Percentiles rank a stretch among this genome's conserved stretches.
These are phyloP conservation scores for Stylophora pistillata DNA, from an alignment of 64 coral and sea anemone species.

Conservation along the genomic window DNA sequence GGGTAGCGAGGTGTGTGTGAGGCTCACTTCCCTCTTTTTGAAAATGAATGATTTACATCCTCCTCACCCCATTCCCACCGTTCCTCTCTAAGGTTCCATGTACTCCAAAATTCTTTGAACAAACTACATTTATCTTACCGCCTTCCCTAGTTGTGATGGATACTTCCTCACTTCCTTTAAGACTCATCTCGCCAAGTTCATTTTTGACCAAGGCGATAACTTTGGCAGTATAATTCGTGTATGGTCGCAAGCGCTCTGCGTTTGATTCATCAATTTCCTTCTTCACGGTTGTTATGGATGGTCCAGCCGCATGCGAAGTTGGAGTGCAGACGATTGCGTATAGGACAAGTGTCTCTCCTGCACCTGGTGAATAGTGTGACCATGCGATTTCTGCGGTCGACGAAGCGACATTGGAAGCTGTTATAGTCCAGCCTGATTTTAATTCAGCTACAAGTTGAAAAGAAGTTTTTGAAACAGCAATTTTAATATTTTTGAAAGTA, in stretches of 20 bases:
- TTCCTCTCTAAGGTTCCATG: no score
- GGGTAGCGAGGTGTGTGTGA: no score
- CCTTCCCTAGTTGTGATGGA: background rate
- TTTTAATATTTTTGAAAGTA: no score
- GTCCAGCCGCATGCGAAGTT: background rate
- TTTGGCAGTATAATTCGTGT: slow-evolving; percentile 5
- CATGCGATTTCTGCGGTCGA: background rate
- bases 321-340: slow-evolving; percentile 32
- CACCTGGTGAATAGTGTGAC: background rate
- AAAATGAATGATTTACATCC: no score
- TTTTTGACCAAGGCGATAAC: slow-evolving; percentile 6
- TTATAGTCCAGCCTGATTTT: background rate
- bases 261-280: background rate
- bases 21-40: no score
- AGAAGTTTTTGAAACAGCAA: background rate
- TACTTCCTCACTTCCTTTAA: background rate
- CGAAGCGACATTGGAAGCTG: background rate
- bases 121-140: background rate
- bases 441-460: background rate
- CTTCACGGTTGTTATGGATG: background rate
- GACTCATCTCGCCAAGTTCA: background rate
- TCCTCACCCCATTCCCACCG: no score
- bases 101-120: no score
- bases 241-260: background rate
- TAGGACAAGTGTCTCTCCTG: background rate